phyloP scores from a whole-genome alignment of 2,797 vertebrate species.

The Gallinago nigripennis region DNA sequence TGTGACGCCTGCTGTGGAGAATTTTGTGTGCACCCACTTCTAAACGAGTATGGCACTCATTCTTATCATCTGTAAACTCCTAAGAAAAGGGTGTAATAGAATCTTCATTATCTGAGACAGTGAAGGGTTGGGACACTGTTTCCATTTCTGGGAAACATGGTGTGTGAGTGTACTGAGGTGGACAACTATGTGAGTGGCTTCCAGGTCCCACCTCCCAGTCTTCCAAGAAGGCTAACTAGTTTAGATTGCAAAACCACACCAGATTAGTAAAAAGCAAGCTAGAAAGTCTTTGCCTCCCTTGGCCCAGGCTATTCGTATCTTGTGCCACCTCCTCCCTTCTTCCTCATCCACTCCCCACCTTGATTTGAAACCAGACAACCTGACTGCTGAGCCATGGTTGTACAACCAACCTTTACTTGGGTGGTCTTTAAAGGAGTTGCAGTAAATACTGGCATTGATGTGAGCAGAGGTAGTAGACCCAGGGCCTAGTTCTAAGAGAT shows the following conservation, averaged over 20 bases:
- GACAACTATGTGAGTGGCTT: not conserved
- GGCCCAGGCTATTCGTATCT: not conserved
- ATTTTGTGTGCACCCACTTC: not conserved
- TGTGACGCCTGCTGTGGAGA: not conserved
- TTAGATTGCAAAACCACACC: not conserved
- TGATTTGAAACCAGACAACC: not conserved
- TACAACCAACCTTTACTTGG: not conserved
- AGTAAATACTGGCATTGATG: not conserved
- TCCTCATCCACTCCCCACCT: not conserved
- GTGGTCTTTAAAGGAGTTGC: not conserved
- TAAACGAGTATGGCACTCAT: not conserved
- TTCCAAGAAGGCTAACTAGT: not conserved
- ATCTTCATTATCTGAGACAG: not conserved
- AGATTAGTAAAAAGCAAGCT: not conserved
- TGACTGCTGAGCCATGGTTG: not conserved
- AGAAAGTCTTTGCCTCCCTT: not conserved
- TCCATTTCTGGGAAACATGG: not conserved
- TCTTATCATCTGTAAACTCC: not conserved
- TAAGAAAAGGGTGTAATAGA: not conserved
- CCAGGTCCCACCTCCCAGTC: not conserved
- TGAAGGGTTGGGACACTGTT: rapidly evolving
- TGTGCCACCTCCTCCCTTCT: not conserved
- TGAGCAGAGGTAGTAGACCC: not conserved
- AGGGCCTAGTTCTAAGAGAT: not conserved
- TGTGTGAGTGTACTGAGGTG: not conserved